Evolutionary conservation across 1,140 invertebrate genomes (phyloP), one percentile per base, ranked within the genome.

Genomic region (Nixonia krombeini): DNA sequence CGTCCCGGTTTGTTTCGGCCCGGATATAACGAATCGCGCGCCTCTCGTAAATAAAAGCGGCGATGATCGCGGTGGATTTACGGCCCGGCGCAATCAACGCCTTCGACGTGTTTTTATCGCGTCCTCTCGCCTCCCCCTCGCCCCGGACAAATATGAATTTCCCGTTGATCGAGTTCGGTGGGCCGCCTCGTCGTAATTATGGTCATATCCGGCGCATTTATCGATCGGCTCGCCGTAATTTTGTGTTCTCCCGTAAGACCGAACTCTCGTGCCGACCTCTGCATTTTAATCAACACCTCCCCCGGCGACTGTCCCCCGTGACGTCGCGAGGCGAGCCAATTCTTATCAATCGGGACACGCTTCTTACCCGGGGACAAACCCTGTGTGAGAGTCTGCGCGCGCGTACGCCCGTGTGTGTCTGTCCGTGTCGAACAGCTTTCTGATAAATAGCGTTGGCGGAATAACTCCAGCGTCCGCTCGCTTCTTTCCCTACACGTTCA

Each of bases 61-160:
- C 9, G 40, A 9, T 4, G 10, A 12, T 42, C 9, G 5, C n/a
- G 12, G 23, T 13, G 9, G 15, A 42, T 42, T 23, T 42, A 42
- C 40, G 40, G 25, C 18, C 15, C 12, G 21, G 9, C 18, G 40
- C 40, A 42, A 42, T 23, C 40, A 18, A 42, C 18, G 40, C 21
- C 40, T 18, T 17, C 15, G 17, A 42, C 25, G 40, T 21, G 40
- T 25, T 42, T 42, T 26, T 42, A 42, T 42, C 23, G 17, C 40
- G 2, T 12, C 9, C 10, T 21, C 25, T 25, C 4, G 10, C 25
- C 7, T 42, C 12, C 40, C 18, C 40, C 16, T 25, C 4, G 10
- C 25, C 7, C 25, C 12, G 18, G 6, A 18, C 16, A 15, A 42
- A 26, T 42, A 26, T 42, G 9, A 9, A 26, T 25, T 42, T 42